These are phyloP conservation scores for Malurus splendens DNA, from an alignment of 2,797 vertebrate genomes.

Conservation along the genomic window DNA sequence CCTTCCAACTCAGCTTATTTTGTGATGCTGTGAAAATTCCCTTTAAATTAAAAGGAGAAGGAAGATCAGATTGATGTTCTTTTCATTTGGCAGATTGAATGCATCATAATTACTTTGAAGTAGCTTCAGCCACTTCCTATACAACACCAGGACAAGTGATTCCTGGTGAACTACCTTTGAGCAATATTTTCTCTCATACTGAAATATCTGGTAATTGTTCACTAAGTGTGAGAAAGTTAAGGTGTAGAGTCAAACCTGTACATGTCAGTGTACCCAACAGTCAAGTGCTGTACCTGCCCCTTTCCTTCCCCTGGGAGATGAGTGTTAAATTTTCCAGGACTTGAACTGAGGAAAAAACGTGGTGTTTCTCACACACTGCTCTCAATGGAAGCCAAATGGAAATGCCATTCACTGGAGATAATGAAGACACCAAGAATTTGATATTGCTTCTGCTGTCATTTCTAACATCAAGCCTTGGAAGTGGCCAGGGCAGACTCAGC, in stretches of 20 bases:
- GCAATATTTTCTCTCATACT: background rate
- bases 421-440: background rate
- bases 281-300: background rate
- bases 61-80: background rate
- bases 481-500: background rate
- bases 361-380: background rate
- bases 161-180: background rate
- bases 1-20: background rate
- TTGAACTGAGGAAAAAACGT: background rate
- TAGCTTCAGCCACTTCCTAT: background rate
- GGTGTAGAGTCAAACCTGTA: background rate
- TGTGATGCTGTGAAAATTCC: background rate
- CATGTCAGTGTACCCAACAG: background rate
- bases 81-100: background rate
- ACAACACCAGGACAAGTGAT: background rate
- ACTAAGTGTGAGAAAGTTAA: background rate
- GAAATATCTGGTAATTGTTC: background rate
- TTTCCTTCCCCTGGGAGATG: background rate
- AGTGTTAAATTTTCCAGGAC: background rate
- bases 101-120: background rate
- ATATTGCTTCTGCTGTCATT: background rate
- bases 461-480: background rate
- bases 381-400: background rate
- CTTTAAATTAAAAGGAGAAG: background rate
- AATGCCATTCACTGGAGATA: background rate